These are phyloP conservation scores for Phrixothrix hirtus DNA, from an alignment of 2,888 invertebrate genomes.

Conservation along the genomic window DNA sequence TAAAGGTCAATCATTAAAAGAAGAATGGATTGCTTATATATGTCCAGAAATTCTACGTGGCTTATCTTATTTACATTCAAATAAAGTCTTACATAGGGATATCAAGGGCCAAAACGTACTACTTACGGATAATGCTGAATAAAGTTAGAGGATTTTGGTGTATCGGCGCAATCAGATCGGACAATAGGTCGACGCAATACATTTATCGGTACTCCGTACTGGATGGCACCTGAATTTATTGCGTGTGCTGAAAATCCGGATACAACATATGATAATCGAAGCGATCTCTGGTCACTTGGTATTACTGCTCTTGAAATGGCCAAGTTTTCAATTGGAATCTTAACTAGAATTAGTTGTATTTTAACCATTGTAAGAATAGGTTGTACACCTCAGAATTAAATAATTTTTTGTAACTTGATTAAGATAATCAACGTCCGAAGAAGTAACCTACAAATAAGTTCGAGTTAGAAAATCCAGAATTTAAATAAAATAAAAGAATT, in stretches of 20 bases:
- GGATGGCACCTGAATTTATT: constrained; percentile 99
- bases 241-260: constrained; percentile 99
- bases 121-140: constrained; percentile 99
- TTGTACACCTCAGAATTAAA: no score
- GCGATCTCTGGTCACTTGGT: constrained; percentile 89
- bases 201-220: no score
- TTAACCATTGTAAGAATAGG: no score
- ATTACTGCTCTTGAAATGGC: constrained; percentile 98
- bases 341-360: no score
- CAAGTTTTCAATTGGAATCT: no score
- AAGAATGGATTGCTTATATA: constrained; percentile 99
- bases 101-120: constrained; percentile 99
- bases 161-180: constrained; percentile 97
- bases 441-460: no score
- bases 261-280: constrained; percentile 98
- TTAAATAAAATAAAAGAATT: no score
- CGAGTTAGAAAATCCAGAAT: no score
- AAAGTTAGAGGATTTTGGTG: constrained; percentile 96
- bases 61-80: constrained; percentile 95
- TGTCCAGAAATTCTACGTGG: constrained; percentile 95
- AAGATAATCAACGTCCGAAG: no score
- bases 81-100: constrained; percentile 99
- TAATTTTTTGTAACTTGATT: no score
- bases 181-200: constrained; percentile 99
- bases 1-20: constrained; percentile 96